phyloP scores from a whole-genome alignment of 2,113 vertebrate species.

The Typhlomys cinereus region DNA sequence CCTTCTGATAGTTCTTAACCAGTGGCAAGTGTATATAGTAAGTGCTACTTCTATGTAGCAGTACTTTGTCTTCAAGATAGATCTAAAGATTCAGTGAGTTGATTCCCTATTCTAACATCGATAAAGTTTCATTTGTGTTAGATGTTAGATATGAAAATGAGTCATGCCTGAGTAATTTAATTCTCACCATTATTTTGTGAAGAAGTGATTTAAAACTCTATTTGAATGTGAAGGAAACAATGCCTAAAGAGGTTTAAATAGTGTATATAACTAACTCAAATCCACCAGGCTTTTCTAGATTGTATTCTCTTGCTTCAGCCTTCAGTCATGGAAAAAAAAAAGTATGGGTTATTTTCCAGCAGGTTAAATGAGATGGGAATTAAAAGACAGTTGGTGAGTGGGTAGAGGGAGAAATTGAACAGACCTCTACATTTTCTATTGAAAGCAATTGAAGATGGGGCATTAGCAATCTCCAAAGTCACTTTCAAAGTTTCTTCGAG shows the following conservation, averaged over 20 bases:
- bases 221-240: constrained; percentile 10
- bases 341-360: not conserved
- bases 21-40: not conserved
- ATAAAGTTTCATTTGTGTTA: not conserved
- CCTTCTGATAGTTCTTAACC: not conserved
- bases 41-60: not conserved
- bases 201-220: not conserved
- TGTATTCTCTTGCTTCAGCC: not conserved
- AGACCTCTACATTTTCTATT: not conserved
- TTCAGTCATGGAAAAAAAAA: not conserved
- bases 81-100: not conserved
- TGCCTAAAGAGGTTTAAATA: not conserved
- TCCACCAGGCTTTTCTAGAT: not conserved
- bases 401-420: not conserved
- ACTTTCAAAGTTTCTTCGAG: not conserved
- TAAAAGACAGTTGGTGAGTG: not conserved
- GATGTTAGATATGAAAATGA: not conserved
- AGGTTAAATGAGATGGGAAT: not conserved
- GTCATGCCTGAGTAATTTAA: not conserved
- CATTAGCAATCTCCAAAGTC: not conserved
- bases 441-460: not conserved
- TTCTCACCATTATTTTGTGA: constrained; percentile 7
- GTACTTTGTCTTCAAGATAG: not conserved
- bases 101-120: not conserved
- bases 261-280: not conserved